Conservation (phyloP, 2,888 invertebrate genomes). For the Aplocera efformata region DNA sequence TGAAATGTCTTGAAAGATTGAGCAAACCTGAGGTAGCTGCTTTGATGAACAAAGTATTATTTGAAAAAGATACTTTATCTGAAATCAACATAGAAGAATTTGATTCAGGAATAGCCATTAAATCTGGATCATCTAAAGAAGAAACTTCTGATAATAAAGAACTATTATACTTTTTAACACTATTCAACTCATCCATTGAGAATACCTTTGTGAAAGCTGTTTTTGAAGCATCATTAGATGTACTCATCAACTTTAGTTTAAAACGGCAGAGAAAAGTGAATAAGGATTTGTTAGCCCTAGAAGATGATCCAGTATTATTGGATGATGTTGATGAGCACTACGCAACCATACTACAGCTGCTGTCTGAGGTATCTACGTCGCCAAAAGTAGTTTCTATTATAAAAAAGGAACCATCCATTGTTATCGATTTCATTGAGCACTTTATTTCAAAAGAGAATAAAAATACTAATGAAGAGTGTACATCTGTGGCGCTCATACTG, state of each 20-base stretch:
- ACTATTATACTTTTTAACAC: conserved; percentile 48
- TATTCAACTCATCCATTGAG: conserved; percentile 47
- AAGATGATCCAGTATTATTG: conserved; percentile 55
- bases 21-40: conserved; percentile 35
- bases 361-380: conserved; percentile 73
- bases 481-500: conserved; percentile 61
- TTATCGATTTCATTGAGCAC: conserved; percentile 71
- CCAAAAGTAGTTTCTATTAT: conserved; percentile 62
- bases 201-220: conserved; percentile 40
- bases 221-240: conserved; percentile 51
- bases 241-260: conserved; percentile 47
- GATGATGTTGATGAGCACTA: conserved; percentile 57
- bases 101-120: conserved; percentile 61
- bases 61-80: conserved; percentile 36
- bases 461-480: conserved; percentile 56
- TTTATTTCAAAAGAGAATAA: conserved; percentile 50
- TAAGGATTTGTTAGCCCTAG: conserved; percentile 49
- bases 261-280: conserved; percentile 39
- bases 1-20: conserved; percentile 53
- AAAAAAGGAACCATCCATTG: conserved; percentile 61
- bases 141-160: conserved; percentile 43
- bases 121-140: conserved; percentile 35
- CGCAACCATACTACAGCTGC: conserved; percentile 67
- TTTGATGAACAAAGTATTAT: conserved; percentile 43
- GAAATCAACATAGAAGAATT: conserved; percentile 52